Evolutionary conservation across 1,140 invertebrate species (phyloP), one percentile per base, ranked within the genome.

Genomic region (Homarus americanus): DNA sequence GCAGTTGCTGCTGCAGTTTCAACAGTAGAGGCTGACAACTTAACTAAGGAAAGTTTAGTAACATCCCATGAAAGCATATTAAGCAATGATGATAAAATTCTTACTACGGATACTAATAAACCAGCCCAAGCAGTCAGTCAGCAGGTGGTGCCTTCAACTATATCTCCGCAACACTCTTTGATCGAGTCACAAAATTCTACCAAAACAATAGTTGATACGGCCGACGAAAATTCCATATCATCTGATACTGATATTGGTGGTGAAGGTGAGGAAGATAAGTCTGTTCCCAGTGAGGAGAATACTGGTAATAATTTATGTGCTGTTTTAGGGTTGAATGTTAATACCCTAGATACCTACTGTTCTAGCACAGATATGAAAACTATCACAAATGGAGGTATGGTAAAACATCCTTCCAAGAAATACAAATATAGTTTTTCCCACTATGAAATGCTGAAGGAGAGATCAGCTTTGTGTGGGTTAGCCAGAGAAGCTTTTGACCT

Each of bases 401-500:
- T 28, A 24, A 86, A 49, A 53, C 75, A 49, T 34, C 69, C 69
- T 5, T 34, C 38, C 15, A 32, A 86, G 20, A 76, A 36, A 49
- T 34, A 49, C 38, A 86, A 32, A n/a, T 69, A 20, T 36, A 53
- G 10, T 34, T 38, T 36, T 34, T 40, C 72, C 24, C 41, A 73
- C 20, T n/a, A 38, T 36, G 28, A 69, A 17, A 76, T 90, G 88
- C 53, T 90, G 10, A 90, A 83, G 66, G 88, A 90, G 75, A 69
- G 72, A 20, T 76, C 69, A 78, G 53, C 80, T 40, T 63, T 90
- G 72, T 58, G 72, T 66, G 88, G 88, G 24, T 58, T 83, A 82
- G 88, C 88, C 15, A 76, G 41, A 28, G 82, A 83, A 32, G 88
- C 88, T 0, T 90, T 84, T 84, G 80, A 90, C 38, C 78, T 90